A percentile compares a stretch with the other conserved stretches of the same genome.
Conservation (phyloP, 1,140 invertebrate genomes). For the Arctopsyche grandis region DNA sequence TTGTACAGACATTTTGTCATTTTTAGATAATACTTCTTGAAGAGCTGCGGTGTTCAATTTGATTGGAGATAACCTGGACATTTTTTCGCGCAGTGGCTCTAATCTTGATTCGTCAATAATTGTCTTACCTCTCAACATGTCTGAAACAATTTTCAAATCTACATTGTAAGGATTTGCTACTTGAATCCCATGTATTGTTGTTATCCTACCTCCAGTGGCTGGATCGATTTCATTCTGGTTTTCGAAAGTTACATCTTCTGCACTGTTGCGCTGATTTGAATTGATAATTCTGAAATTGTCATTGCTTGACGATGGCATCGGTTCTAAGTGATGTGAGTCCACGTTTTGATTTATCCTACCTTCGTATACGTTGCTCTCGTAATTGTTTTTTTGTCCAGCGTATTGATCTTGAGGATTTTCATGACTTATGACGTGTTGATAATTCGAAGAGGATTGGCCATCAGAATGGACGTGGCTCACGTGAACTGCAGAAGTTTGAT, state of each 20-base stretch:
- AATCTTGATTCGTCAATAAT: constrained; percentile 59
- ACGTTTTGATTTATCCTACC: constrained; percentile 63
- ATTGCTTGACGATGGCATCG: constrained; percentile 53
- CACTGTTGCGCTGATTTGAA: constrained; percentile 55
- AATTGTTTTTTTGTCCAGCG: neutral
- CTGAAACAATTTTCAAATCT: constrained; percentile 63
- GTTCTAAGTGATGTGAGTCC: constrained; percentile 61
- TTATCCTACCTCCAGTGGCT: constrained; percentile 56
- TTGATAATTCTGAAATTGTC: constrained; percentile 59
- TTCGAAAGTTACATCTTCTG: constrained; percentile 54
- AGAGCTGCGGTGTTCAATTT: constrained; percentile 63
- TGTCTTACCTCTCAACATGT: constrained; percentile 64
- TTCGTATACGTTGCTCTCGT: constrained; percentile 31
- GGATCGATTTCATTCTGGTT: constrained; percentile 59
- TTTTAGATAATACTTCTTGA: constrained; percentile 61
- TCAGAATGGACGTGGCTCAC: constrained; percentile 25
- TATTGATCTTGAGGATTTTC: neutral
- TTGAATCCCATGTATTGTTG: constrained; percentile 63
- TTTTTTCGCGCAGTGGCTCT: constrained; percentile 58
- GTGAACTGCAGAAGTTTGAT: constrained; percentile 40
- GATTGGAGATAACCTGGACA: constrained; percentile 57
- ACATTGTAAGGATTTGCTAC: constrained; percentile 65
- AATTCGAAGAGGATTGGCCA: constrained; percentile 30
- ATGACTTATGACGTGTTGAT: constrained; percentile 32
- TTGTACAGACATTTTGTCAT: constrained; percentile 55